Evolutionary conservation across 2,888 invertebrate species (phyloP).

Genomic region (Lasioglossum oenotherae): DNA sequence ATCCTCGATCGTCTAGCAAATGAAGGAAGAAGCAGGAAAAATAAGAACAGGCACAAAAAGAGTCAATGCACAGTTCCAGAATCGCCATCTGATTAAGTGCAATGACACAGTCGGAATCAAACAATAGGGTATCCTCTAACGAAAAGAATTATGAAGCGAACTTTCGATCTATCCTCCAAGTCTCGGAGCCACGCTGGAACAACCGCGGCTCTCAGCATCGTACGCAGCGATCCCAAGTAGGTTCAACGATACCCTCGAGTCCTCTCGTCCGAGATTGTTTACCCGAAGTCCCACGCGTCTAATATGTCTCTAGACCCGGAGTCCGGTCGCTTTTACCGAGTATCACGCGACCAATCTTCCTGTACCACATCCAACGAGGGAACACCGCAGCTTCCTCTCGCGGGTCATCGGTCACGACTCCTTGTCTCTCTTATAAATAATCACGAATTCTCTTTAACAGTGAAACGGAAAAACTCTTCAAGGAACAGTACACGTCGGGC

Average conservation of each 20-base stretch:
- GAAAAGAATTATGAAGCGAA: neutral
- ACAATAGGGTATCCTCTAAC: neutral
- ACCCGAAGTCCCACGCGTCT: constrained; percentile 9
- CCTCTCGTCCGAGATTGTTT: neutral
- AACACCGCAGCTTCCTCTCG: constrained; percentile 5
- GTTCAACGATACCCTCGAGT: neutral
- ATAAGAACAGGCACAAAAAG: neutral
- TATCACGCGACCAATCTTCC: constrained; percentile 10
- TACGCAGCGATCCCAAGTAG: neutral
- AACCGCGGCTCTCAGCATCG: neutral
- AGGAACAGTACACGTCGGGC: neutral
- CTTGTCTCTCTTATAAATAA: neutral
- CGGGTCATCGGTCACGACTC: neutral
- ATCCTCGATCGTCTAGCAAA: neutral
- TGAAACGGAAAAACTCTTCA: neutral
- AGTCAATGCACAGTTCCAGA: neutral
- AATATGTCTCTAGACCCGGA: constrained; percentile 2
- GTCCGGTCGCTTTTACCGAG: constrained; percentile 8
- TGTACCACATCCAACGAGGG: neutral
- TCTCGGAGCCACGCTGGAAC: neutral
- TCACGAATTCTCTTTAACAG: neutral
- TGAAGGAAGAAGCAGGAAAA: neutral
- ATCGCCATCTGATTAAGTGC: neutral
- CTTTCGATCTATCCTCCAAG: neutral
- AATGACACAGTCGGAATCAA: neutral